A percentile compares a stretch with the other conserved stretches of the same genome.
phyloP scores from a whole-genome alignment of 1,140 invertebrate genomes.

The Anoplolepis gracilipes region DNA sequence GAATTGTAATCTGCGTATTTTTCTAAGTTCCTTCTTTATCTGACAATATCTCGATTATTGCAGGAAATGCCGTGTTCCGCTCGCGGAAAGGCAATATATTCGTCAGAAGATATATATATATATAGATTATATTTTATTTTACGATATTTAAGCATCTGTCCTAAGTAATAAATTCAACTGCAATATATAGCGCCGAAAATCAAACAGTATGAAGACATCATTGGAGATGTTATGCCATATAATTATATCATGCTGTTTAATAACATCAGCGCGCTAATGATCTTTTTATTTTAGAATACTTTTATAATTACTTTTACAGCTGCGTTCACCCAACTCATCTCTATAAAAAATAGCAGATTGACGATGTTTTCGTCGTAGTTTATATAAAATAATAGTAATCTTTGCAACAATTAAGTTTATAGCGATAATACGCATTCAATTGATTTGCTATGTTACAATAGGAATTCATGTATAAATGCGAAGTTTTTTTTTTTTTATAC shows the following conservation, averaged over 20 bases:
- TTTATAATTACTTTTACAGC: constrained; percentile 15
- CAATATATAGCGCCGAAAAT: constrained; percentile 46
- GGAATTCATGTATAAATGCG: constrained; percentile 27
- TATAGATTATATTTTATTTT: constrained; percentile 13
- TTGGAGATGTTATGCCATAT: constrained; percentile 23
- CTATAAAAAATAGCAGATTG: constrained; percentile 59
- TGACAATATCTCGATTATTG: not conserved
- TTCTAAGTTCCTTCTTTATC: not conserved
- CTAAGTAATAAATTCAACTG: constrained; percentile 38
- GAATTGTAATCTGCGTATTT: not conserved
- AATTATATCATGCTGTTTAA: constrained; percentile 10
- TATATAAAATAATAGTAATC: constrained; percentile 56
- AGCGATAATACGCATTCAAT: constrained; percentile 37
- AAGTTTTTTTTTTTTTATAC: constrained; percentile 9
- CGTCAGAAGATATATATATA: constrained; percentile 26
- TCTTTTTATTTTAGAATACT: constrained; percentile 39
- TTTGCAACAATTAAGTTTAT: constrained; percentile 57
- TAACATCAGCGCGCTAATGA: constrained; percentile 13
- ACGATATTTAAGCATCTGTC: constrained; percentile 10
- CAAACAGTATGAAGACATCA: not conserved
- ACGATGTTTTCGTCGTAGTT: constrained; percentile 10
- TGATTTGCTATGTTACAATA: constrained; percentile 45
- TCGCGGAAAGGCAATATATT: constrained; percentile 39
- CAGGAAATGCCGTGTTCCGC: not conserved
- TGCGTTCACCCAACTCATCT: constrained; percentile 9